A percentile compares a stretch with the other conserved stretches of the same genome.
Evolutionary conservation across 1,140 invertebrate species (phyloP).

Genomic region (Drosophila mayri): DNA sequence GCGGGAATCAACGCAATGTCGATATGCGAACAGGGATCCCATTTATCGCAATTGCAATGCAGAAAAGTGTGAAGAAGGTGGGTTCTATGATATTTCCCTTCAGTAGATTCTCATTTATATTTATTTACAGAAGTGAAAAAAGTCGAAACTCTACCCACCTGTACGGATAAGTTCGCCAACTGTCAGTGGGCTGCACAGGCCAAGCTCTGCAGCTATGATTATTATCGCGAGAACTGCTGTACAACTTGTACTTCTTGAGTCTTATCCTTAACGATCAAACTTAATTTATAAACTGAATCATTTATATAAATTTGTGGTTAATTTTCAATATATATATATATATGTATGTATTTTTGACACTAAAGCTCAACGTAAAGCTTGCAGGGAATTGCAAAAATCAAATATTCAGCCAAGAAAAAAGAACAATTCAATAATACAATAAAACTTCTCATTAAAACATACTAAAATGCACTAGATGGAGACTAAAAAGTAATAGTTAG

Average conservation of each 20-base stretch:
- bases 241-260: slow-evolving; percentile 55
- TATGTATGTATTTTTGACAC: slow-evolving; percentile 36
- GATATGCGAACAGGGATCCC: slow-evolving; percentile 86
- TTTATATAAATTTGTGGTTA: slow-evolving; percentile 23
- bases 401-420: slow-evolving; percentile 9
- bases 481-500: slow-evolving; percentile 26
- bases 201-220: slow-evolving; percentile 92
- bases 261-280: slow-evolving; percentile 26
- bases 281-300: slow-evolving; percentile 25
- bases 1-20: slow-evolving; percentile 85
- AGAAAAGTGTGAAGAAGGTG: slow-evolving; percentile 86
- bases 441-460: slow-evolving; percentile 9
- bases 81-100: not conserved
- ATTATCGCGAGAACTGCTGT: slow-evolving; percentile 92
- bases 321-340: not conserved
- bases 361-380: slow-evolving; percentile 42
- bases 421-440: slow-evolving; percentile 17
- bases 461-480: slow-evolving; percentile 30
- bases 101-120: not conserved
- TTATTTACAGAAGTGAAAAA: slow-evolving; percentile 55
- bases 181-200: slow-evolving; percentile 92
- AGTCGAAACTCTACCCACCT: slow-evolving; percentile 84
- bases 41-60: slow-evolving; percentile 88
- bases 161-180: slow-evolving; percentile 90
- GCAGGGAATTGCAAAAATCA: slow-evolving; percentile 40